These are phyloP conservation scores for Cardiocondyla obscurior DNA, from an alignment of 1,140 invertebrate species.

Conservation along the genomic window DNA sequence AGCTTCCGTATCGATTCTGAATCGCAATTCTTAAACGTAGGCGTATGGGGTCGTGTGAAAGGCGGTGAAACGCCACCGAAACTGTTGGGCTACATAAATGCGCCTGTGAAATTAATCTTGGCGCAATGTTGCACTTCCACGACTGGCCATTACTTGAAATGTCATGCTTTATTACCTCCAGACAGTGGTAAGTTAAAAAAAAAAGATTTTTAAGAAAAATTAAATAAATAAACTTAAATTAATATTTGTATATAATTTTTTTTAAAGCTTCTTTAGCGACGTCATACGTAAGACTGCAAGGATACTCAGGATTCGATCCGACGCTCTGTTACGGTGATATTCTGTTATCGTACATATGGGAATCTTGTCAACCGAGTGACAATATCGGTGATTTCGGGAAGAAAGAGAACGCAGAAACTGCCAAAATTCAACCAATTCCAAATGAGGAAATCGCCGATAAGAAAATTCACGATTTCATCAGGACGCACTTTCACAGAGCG, in stretches of 20 bases:
- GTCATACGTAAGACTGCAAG: conserved; percentile 81
- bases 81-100: conserved; percentile 91
- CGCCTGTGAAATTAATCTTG: conserved; percentile 90
- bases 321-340: conserved; percentile 95
- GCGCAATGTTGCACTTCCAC: conserved; percentile 92
- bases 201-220: neutral
- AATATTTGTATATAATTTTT: conserved; percentile 48
- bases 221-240: neutral
- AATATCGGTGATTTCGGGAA: conserved; percentile 69
- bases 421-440: conserved; percentile 72
- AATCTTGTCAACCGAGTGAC: conserved; percentile 71
- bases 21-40: conserved; percentile 91
- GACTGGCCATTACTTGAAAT: conserved; percentile 91
- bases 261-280: conserved; percentile 87
- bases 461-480: conserved; percentile 89
- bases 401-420: conserved; percentile 74
- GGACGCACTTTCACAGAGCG: conserved; percentile 93
- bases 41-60: conserved; percentile 89
- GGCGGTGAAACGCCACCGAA: conserved; percentile 86
- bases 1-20: conserved; percentile 88
- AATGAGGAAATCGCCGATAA: conserved; percentile 76
- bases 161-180: conserved; percentile 89
- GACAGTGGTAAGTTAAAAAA: conserved; percentile 85
- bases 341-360: conserved; percentile 92
- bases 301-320: conserved; percentile 93